Evolutionary conservation across 2,113 vertebrate species (phyloP).

Genomic region (Theristicus caerulescens): DNA sequence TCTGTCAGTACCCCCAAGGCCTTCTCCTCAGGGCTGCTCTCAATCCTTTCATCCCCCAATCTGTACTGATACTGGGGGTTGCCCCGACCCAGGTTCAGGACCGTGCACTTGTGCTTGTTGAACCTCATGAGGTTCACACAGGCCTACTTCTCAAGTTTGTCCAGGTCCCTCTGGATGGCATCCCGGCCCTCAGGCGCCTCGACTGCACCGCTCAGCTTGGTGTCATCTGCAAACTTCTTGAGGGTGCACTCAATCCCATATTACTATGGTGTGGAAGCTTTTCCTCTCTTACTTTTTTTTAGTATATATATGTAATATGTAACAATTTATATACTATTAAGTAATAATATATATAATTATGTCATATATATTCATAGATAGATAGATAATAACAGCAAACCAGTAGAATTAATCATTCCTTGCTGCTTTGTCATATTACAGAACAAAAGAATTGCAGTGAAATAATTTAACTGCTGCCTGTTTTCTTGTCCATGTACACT

Average conservation of each 20-base stretch:
- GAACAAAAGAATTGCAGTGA: not conserved
- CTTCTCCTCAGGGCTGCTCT: too few species aligned
- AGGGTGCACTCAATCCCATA: not conserved
- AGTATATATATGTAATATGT: not conserved
- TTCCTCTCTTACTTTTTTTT: not conserved
- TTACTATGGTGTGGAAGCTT: not conserved
- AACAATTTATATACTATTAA: not conserved
- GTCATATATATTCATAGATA: too few species aligned
- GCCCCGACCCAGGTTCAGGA: too few species aligned
- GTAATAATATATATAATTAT: not conserved
- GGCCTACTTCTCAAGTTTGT: too few species aligned
- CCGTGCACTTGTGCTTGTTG: too few species aligned
- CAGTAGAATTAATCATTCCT: not conserved
- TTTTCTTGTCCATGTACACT: not conserved
- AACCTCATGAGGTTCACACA: too few species aligned
- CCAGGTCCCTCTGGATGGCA: too few species aligned
- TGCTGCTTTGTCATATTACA: not conserved
- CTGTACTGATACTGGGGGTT: too few species aligned
- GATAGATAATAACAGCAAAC: not conserved
- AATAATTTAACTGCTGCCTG: not conserved
- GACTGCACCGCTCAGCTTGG: not conserved
- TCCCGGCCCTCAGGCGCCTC: too few species aligned
- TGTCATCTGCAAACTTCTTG: not conserved
- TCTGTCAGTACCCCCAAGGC: too few species aligned
- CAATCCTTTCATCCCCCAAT: too few species aligned